phyloP scores from a whole-genome alignment of 2,797 vertebrate species.

The Melopsittacus undulatus region DNA sequence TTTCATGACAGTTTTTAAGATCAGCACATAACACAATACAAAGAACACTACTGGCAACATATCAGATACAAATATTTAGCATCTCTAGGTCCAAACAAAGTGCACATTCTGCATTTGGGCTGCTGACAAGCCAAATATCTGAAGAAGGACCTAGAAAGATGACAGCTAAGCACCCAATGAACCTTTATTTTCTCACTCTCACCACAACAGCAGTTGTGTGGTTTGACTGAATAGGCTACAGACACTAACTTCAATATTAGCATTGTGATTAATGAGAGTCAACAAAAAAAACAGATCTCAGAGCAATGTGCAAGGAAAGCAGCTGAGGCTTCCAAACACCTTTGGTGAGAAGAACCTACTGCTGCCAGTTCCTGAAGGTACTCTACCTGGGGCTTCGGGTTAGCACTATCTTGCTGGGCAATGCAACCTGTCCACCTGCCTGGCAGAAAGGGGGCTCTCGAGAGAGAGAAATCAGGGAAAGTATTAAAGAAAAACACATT shows the following conservation, averaged over 20 bases:
- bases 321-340: background rate
- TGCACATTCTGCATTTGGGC: background rate
- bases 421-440: background rate
- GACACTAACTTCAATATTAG: background rate
- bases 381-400: rapidly evolving
- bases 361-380: background rate
- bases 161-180: background rate
- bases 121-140: background rate
- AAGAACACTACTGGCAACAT: background rate
- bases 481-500: background rate
- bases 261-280: background rate
- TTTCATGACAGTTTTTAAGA: background rate
- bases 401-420: rapidly evolving
- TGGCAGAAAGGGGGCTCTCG: background rate
- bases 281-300: background rate
- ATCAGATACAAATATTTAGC: background rate
- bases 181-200: background rate
- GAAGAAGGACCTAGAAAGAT: background rate
- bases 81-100: background rate
- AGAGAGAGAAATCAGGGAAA: background rate
- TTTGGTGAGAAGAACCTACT: background rate
- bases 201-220: background rate
- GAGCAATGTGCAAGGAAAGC: background rate
- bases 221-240: background rate
- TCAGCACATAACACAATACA: background rate